Base-by-base conservation (phyloP, 2,113 vertebrate species). In the Ranitomeya imitator region DNA sequence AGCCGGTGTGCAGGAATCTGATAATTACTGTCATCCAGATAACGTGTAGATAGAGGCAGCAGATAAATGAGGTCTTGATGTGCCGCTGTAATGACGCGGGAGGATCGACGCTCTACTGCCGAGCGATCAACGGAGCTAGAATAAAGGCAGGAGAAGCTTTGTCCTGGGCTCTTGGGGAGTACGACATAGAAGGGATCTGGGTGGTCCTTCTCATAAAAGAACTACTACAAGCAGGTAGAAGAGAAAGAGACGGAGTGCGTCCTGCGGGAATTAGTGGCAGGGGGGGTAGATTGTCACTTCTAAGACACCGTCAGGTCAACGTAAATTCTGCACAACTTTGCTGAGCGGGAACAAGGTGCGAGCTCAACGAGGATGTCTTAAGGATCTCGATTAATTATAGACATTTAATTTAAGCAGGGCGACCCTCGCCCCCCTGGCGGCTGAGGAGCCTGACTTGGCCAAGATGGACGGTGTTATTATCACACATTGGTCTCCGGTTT, bases 111-210 rank as follows among this genome's bases (percentile, higher is more conserved):
- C 83, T 18, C 14, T 12, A 69, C 73, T 21, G 73, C 73, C 37
- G 45, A n/a, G 55, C 45, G 63, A 69, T 63, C 52, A 82, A 59
- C 52, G 4, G 3, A 85, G 67, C 8, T 60, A 78, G 85, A 86
- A 86, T 19, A 86, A 86, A 86, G 85, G 60, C 31, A n/a, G 55
- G 12, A 16, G 74, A 60, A 7, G 57, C 85, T 86, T 78, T 86
- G 85, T 86, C 85, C 74, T 54, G 59, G 37, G n/a, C 85, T 61
- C 31, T 59, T 37, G 60, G 73, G 52, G 74, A 63, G 71, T 12
- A 16, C 73, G 13, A 23, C 14, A 60, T 54, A 60, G 13, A 59
- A 37, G 71, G 57, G 57, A 54, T 76, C 59, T n/a, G 73, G 85
- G 73, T 86, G 85, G 85, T 77, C 85, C 59, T 3, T 23, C 11